phyloP scores from a whole-genome alignment of 2,888 invertebrate genomes.

The Phyllotreta cruciferae region DNA sequence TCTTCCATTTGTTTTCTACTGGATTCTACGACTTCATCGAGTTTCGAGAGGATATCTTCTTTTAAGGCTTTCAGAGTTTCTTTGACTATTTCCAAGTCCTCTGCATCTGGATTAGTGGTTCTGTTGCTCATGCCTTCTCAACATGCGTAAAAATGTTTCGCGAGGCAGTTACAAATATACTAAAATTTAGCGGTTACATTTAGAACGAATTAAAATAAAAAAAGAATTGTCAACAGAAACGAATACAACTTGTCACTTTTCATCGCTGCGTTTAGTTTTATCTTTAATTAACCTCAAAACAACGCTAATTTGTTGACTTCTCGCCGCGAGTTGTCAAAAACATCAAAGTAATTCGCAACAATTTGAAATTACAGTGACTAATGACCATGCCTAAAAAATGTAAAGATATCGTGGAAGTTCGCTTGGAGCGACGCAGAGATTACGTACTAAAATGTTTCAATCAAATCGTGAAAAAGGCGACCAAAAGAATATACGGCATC shows the following conservation, averaged over 20 bases:
- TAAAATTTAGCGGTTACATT: background rate
- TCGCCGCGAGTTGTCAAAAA: too few species aligned
- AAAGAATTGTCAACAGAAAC: too few species aligned
- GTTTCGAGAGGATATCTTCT: slow-evolving; percentile 19
- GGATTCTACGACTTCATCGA: slow-evolving; percentile 6
- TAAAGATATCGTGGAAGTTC: background rate
- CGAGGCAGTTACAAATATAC: too few species aligned
- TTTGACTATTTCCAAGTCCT: slow-evolving; percentile 1
- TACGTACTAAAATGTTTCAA: slow-evolving; percentile 3
- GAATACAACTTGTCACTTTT: too few species aligned
- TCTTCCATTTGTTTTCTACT: slow-evolving; percentile 16
- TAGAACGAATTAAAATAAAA: background rate
- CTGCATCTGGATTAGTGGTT: background rate
- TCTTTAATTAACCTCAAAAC: too few species aligned
- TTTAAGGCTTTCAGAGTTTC: slow-evolving; percentile 5
- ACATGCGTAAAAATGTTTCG: too few species aligned
- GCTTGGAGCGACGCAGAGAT: background rate
- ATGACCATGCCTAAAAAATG: slow-evolving; percentile 2
- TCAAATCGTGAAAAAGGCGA: slow-evolving; percentile 3
- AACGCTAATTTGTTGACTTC: too few species aligned
- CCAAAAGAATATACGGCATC: background rate
- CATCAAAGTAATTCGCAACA: too few species aligned
- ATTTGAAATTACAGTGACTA: too few species aligned
- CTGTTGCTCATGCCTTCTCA: background rate
- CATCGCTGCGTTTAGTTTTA: too few species aligned